Base-by-base conservation (phyloP, 2,888 invertebrate genomes). In the Eilema depressum region DNA sequence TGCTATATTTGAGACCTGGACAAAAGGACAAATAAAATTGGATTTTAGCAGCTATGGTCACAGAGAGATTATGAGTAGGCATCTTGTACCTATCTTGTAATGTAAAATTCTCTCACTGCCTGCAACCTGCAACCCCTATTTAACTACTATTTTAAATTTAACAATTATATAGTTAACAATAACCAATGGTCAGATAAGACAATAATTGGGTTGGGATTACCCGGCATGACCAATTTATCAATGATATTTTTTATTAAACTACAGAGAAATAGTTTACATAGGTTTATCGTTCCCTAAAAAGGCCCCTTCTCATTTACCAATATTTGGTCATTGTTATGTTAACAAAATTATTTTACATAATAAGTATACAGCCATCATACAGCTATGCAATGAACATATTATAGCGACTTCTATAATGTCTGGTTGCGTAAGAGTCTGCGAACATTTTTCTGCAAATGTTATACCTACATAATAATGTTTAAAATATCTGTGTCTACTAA, bases 321-420 rank as follows among this genome's bases (percentile, higher is more conserved):
- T 53, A n/a, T 53, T 53, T 53, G n/a, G 53, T 53, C 53, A 53
- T 53, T 53, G n/a, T 53, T 53, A n/a, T 41, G 41, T 53, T 53
- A 53, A 53, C 20, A n/a, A 53, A n/a, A 53, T 53, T n/a, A 53
- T n/a, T n/a, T 53, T 53, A n/a, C 53, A n/a, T 20, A 47, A n/a
- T 20, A 47, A 47, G 14, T 41, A 41, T 7, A 8, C 33, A 33
- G 4, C 33, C 33, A 33, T 33, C 20, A 41, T 20, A 53, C 10
- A 53, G 53, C 20, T 47, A 47, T 41, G 63, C 26, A n/a, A 30
- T 30, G 3, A 47, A 64, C 1, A 53, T 41, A 7, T 20, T n/a
- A 26, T 28, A 28, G 63, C 63, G 17, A 47, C 25, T 63, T 41
- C 4, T 25, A 3, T n/a, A n/a, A n/a, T 20, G 26, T 17, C 4